A percentile compares a stretch with the other conserved stretches of the same genome.
phyloP scores from a whole-genome alignment of 53 echinoderm and acorn worm genomes.

The Temnopleurus reevesii region DNA sequence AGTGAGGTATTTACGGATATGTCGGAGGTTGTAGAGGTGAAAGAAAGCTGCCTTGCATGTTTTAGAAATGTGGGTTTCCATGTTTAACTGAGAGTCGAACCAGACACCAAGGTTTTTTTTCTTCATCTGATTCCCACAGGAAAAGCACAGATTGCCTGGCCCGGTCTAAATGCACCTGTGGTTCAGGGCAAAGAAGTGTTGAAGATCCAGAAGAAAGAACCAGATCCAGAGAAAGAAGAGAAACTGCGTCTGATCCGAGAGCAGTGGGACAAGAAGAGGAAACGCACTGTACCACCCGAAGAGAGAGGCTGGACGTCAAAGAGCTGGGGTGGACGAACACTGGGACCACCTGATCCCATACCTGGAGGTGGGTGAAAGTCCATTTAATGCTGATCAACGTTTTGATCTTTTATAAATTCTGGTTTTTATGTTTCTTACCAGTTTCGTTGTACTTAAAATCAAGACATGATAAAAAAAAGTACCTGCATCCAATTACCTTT shows the following conservation, averaged over 20 bases:
- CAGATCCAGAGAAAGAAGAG: constrained; percentile 85
- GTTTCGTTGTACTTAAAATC: too few species aligned
- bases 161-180: constrained; percentile 91
- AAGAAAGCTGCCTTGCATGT: not conserved
- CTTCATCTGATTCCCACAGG: constrained; percentile 43
- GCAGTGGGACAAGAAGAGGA: constrained; percentile 86
- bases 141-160: constrained; percentile 78
- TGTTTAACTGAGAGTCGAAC: not conserved
- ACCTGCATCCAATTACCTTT: too few species aligned
- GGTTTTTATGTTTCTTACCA: too few species aligned
- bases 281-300: constrained; percentile 72
- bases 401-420: too few species aligned
- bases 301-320: constrained; percentile 96
- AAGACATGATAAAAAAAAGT: too few species aligned
- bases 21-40: not conserved
- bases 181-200: constrained; percentile 68
- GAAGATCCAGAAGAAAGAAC: constrained; percentile 67
- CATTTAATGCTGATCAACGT: too few species aligned
- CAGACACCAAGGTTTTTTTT: constrained; percentile 9
- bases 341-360: constrained; percentile 94
- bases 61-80: not conserved
- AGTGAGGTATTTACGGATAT: not conserved
- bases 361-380: constrained; percentile 81
- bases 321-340: constrained; percentile 88
- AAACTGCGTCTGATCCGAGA: constrained; percentile 67